phyloP scores from a whole-genome alignment of 2,113 vertebrate genomes.

The Fregata magnificens region DNA sequence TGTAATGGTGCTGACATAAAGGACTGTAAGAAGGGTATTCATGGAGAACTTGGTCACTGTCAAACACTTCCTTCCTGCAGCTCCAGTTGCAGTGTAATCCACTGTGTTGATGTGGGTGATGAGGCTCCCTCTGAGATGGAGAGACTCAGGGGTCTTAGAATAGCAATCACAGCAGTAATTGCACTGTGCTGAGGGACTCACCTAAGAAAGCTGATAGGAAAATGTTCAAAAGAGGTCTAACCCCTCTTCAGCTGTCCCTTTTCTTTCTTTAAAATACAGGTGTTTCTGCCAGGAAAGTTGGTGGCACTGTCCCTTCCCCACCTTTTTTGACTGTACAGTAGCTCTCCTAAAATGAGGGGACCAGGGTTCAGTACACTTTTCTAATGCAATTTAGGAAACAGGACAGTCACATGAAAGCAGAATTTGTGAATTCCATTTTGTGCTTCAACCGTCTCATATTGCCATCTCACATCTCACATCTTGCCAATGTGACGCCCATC shows the following conservation, averaged over 20 bases:
- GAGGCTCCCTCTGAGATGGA: not conserved
- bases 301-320: not conserved
- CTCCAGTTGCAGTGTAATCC: not conserved
- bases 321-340: not conserved
- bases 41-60: not conserved
- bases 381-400: not conserved
- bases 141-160: not conserved
- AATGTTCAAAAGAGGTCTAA: not conserved
- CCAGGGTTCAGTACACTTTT: not conserved
- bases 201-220: not conserved
- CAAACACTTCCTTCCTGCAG: not conserved
- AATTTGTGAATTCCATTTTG: not conserved
- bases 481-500: no score
- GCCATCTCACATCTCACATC: no score
- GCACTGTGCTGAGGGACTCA: not conserved
- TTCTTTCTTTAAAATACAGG: not conserved
- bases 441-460: not conserved
- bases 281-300: not conserved
- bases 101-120: not conserved
- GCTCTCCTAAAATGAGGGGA: not conserved
- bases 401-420: not conserved
- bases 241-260: not conserved
- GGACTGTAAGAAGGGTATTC: not conserved
- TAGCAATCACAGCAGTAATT: not conserved
- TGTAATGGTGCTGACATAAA: not conserved